Base-by-base conservation (phyloP, 1,140 invertebrate genomes). In the Cyclina sinensis region DNA sequence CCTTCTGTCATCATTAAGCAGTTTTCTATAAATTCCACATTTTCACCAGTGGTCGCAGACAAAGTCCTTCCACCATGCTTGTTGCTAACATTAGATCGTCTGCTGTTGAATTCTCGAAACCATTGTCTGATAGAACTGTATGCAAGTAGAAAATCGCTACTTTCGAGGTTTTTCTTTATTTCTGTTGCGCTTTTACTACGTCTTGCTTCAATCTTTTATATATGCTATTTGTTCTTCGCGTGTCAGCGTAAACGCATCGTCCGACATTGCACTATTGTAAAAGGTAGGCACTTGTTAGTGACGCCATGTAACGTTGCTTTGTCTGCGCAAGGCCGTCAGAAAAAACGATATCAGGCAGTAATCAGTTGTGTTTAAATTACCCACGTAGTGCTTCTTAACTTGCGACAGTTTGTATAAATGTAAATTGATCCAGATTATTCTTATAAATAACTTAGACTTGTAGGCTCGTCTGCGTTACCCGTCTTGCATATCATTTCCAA, bases 261-360 rank as follows among this genome's bases (percentile, higher is more conserved):
- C 59, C 59, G 59, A 7, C 59, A 62, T 62, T 24, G n/a, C 30
- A n/a, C 5, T 62, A 62, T 7, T 24, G 30, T 62, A 24, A n/a
- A 62, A 11, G 59, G n/a, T n/a, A n/a, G 59, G 7, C 59, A 62
- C 73, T 16, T 43, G 9, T 76, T n/a, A 21, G 39, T 39, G 21
- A 39, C 43, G 37, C 46, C 18, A 39, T 46, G 21, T 43, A 76
- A 76, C 43, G 93, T 90, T 90, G 79, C 9, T 62, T 87, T 54
- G 92, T 94, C 92, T n/a, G n/a, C n/a, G n/a, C n/a, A n/a, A n/a
- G n/a, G n/a, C n/a, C n/a, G n/a, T n/a, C n/a, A n/a, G n/a, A n/a
- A n/a, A n/a, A n/a, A n/a, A n/a, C n/a, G n/a, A n/a, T n/a, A n/a
- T n/a, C n/a, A n/a, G n/a, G n/a, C n/a, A n/a, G n/a, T n/a, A n/a